A percentile compares a stretch with the other conserved stretches of the same genome.
Conservation (phyloP, 2,888 invertebrate genomes). For the Nasonovia ribisnigri region DNA sequence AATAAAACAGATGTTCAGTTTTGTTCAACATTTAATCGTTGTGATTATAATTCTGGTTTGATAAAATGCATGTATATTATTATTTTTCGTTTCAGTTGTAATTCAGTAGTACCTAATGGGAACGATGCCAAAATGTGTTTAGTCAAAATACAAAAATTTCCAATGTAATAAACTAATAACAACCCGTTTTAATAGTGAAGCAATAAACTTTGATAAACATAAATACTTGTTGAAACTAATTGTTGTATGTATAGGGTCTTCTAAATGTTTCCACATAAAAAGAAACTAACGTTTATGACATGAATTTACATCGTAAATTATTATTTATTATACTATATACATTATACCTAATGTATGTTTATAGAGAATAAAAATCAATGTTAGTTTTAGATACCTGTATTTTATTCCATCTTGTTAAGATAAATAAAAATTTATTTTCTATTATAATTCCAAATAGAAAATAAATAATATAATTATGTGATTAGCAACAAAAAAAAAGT, state of each 20-base stretch:
- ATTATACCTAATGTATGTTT: background rate
- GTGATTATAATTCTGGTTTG: background rate
- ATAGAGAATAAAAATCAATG: background rate
- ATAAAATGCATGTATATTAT: background rate
- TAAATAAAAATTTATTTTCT: background rate
- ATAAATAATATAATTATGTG: background rate
- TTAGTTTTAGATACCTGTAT: background rate
- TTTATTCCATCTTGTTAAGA: background rate
- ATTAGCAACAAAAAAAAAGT: background rate
- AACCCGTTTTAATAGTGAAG: background rate
- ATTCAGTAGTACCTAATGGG: background rate
- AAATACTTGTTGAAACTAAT: background rate
- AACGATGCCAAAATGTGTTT: conserved; percentile 30
- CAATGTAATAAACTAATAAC: background rate
- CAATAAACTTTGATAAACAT: background rate
- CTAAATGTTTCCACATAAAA: background rate
- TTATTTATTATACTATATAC: background rate
- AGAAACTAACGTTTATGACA: background rate
- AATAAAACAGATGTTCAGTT: background rate
- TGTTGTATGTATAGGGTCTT: background rate
- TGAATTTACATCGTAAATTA: background rate
- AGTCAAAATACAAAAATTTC: background rate
- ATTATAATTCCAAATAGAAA: background rate
- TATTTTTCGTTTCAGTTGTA: conserved; percentile 6
- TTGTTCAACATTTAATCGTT: background rate